Evolutionary conservation across 1,140 invertebrate species (phyloP).

Genomic region (Sycobia sp.): DNA sequence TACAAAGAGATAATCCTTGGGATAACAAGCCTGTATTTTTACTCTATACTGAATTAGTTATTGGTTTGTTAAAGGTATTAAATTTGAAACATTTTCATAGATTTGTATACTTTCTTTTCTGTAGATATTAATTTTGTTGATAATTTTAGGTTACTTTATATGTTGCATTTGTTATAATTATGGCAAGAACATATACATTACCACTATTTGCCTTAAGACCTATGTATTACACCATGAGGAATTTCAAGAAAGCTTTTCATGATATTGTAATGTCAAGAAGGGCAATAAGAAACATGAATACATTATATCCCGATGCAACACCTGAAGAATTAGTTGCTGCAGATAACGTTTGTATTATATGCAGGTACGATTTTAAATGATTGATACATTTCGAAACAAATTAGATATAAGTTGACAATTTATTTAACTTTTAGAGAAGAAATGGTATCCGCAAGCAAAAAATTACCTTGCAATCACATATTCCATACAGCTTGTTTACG

Average conservation of each 20-base stretch:
- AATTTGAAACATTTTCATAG: background rate
- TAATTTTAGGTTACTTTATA: constrained; percentile 87
- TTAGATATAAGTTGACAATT: constrained; percentile 4
- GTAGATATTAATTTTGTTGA: background rate
- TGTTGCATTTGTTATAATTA: constrained; percentile 91
- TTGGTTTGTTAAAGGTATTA: constrained; percentile 78
- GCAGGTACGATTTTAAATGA: constrained; percentile 84
- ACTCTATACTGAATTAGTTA: constrained; percentile 94
- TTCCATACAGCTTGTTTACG: constrained; percentile 98
- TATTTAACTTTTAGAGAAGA: constrained; percentile 55
- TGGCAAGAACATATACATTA: constrained; percentile 97
- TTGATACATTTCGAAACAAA: background rate
- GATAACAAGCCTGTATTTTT: constrained; percentile 98
- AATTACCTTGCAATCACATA: constrained; percentile 98
- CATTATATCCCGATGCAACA: constrained; percentile 95
- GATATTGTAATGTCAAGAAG: constrained; percentile 96
- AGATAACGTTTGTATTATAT: constrained; percentile 99
- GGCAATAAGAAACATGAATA: constrained; percentile 98
- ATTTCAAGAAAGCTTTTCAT: constrained; percentile 97
- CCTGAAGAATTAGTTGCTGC: constrained; percentile 89
- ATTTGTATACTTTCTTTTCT: background rate
- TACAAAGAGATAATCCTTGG: constrained; percentile 96
- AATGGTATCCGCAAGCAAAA: constrained; percentile 84
- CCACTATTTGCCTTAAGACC: constrained; percentile 98
- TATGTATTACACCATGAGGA: constrained; percentile 97